A percentile compares a stretch with the other conserved stretches of the same genome.
Conservation (phyloP, 1,140 invertebrate species). For the Druon quercuslanigerum region DNA sequence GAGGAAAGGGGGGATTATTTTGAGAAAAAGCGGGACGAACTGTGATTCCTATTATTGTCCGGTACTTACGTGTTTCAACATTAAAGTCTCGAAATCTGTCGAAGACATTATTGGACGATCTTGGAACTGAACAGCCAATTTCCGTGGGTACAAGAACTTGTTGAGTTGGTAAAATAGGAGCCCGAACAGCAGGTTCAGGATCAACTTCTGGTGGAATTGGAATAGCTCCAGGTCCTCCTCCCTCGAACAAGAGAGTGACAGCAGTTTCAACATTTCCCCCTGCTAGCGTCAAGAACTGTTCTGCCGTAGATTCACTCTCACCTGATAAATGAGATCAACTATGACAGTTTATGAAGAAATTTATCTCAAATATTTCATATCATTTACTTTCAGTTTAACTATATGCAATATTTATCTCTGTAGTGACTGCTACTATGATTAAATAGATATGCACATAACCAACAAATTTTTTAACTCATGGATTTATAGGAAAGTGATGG, state of each 20-base stretch:
- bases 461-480: slow-evolving; percentile 17
- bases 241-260: slow-evolving; percentile 69
- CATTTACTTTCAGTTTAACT: background rate
- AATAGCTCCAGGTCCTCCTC: slow-evolving; percentile 53
- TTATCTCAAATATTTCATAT: background rate
- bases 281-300: slow-evolving; percentile 64
- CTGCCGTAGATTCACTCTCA: slow-evolving; percentile 64
- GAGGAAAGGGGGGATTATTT: too few species aligned
- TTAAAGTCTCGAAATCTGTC: slow-evolving; percentile 82
- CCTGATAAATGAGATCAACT: slow-evolving; percentile 48
- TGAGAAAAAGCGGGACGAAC: too few species aligned
- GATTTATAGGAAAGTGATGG: slow-evolving; percentile 2
- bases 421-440: background rate
- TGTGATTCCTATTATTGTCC: too few species aligned
- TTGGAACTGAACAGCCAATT: slow-evolving; percentile 67
- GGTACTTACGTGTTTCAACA: slow-evolving; percentile 78
- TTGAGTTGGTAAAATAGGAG: slow-evolving; percentile 81
- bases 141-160: slow-evolving; percentile 76
- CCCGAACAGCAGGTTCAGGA: slow-evolving; percentile 75
- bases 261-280: slow-evolving; percentile 73
- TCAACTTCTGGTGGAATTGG: slow-evolving; percentile 36
- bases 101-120: slow-evolving; percentile 78
- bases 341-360: slow-evolving; percentile 27
- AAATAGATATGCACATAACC: slow-evolving; percentile 17
- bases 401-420: background rate